Base-by-base conservation (phyloP, 2,113 vertebrate species). In the Brachyhypopomus occidentalis region DNA sequence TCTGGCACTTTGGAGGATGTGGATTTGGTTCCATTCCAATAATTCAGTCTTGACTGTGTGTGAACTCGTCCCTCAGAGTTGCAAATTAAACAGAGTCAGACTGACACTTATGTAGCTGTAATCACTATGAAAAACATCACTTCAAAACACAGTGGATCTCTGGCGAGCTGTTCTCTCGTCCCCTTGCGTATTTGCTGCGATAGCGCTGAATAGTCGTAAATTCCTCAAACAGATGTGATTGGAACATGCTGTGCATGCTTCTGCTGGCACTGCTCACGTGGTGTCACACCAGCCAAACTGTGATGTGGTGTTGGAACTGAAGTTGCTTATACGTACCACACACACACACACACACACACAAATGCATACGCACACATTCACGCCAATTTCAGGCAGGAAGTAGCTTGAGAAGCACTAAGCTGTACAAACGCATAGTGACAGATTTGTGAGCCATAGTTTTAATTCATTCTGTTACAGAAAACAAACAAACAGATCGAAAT, bases 141-240 rank as follows among this genome's bases (percentile, higher is more conserved):
- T 36, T 67, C 5, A 30, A 67, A n/a, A 2, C 34, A 67, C 19
- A 67, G 20, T 22, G 11, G 0, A 22, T 70, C 20, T n/a, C 66
- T 41, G 66, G 7, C 11, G 19, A 41, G 17, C 48, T 60, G 56
- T 78, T 41, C 34, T 79, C 38, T 71, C 20, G 59, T 58, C 67
- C 25, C 14, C 55, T 11, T 38, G 45, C 52, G 70, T 27, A 67
- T 16, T 23, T 52, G 12, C 20, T 41, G 66, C 30, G 30, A 30
- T 30, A 30, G 30, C 30, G 3, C 30, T 30, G 25, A 48, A 20
- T 30, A 34, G 25, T 17, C 34, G 0, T 17, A 17, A 59, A 45
- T 72, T 72, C 9, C 25, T 66, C 41, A 52, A 34, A 77, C 41
- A 67, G 34, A 70, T 70, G 52, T 20, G 36, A 8, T 70, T 70